Base-by-base conservation (phyloP, 2,888 invertebrate genomes). In the Agonopterix arenella region DNA sequence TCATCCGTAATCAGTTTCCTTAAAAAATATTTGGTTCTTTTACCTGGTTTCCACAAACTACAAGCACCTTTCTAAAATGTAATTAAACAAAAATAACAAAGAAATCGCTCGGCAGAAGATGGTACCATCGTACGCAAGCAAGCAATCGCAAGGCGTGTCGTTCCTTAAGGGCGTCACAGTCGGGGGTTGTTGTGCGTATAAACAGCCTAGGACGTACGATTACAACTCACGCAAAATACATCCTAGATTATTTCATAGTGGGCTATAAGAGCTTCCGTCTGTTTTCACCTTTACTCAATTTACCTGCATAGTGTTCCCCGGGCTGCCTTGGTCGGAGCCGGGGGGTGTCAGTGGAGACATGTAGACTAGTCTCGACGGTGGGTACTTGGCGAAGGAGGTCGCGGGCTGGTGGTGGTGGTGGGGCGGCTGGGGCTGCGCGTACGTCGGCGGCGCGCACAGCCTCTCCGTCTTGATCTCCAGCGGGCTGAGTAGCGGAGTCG, bases 281-380 rank as follows among this genome's bases (percentile, higher is more conserved):
- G 11, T 38, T 47, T 9, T 41, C 44, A 28, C 28, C 28, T 28
- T 36, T 36, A 11, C 8, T 42, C 11, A 11, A 50, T 48, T 76
- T 82, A 90, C 90, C 90, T 90, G 85, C 84, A 92, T 89, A 54
- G 93, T 90, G 76, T 93, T 93, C 56, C 93, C 93, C 9, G 95
- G 95, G 64, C 95, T 95, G 57, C 96, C 96, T 53, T 96, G 96
- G 75, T 96, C 96, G 51, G 96, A 96, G 76, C 94, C 95, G 59
- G 96, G 96, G 43, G 96, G 96, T 60, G 96, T 96, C 66, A 96
- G 84, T 43, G 96, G 96, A 43, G 96, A 94, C 76, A 94, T 95
- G 83, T 96, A 96, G 90, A 95, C 83, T 55, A 86, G 84, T 59
- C 90, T 78, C 61, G 77, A 80, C 18, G 80, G 80, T 47, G 88